Conservation (phyloP, 1,140 invertebrate genomes). For the Cotesia vestalis region DNA sequence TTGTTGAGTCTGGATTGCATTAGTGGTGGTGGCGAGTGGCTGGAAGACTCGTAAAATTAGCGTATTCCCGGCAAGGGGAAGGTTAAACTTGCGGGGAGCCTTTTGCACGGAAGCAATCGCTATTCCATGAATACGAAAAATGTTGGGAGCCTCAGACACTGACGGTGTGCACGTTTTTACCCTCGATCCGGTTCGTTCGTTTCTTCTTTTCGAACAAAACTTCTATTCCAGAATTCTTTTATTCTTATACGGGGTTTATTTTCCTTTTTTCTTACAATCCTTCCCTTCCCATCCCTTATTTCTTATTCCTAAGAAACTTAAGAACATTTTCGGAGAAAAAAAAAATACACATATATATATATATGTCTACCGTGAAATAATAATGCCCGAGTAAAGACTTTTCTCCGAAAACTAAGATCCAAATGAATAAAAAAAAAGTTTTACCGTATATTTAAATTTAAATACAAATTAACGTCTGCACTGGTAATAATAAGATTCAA, state of each 20-base stretch:
- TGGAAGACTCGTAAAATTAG: conserved; percentile 55
- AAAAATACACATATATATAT: too few relatives aligned
- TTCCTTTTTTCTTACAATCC: not conserved
- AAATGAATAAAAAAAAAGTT: too few relatives aligned
- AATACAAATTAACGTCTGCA: too few relatives aligned
- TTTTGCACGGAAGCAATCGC: conserved; percentile 54
- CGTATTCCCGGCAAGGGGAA: conserved; percentile 52
- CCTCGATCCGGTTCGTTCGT: conserved; percentile 7
- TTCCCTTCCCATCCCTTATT: not conserved
- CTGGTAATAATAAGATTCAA: too few relatives aligned
- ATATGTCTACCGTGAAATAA: too few relatives aligned
- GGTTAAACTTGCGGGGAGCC: conserved; percentile 36
- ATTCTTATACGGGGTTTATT: not conserved
- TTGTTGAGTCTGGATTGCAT: conserved; percentile 13
- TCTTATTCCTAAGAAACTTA: too few relatives aligned
- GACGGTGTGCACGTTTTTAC: conserved; percentile 32
- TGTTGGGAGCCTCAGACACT: conserved; percentile 36
- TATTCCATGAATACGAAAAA: conserved; percentile 63
- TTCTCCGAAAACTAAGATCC: too few relatives aligned
- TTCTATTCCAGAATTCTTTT: conserved; percentile 15
- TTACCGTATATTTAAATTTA: too few relatives aligned
- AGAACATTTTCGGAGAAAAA: too few relatives aligned
- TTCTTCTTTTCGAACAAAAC: conserved; percentile 7
- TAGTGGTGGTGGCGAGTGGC: not conserved
- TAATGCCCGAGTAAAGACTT: too few relatives aligned